These are phyloP conservation scores for Melangyna quadrimaculata DNA, from an alignment of 2,888 invertebrate genomes.

Conservation along the genomic window DNA sequence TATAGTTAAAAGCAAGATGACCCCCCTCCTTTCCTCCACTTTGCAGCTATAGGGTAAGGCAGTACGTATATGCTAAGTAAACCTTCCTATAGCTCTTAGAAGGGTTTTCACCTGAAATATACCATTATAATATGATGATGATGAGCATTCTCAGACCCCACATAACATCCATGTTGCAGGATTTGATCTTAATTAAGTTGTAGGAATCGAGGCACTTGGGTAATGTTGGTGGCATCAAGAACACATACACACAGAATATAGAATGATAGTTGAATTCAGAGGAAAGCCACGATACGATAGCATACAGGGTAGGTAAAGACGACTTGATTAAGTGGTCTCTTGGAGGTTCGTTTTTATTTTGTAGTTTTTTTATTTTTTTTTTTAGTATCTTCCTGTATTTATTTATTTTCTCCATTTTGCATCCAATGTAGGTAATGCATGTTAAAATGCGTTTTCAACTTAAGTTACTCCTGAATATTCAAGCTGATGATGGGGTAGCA, in stretches of 20 bases:
- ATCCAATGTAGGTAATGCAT: slow-evolving; percentile 43
- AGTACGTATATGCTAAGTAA: slow-evolving; percentile 52
- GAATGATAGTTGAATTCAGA: slow-evolving; percentile 23
- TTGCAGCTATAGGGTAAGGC: background rate
- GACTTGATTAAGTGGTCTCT: slow-evolving; percentile 65
- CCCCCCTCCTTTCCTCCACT: background rate
- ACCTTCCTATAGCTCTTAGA: slow-evolving; percentile 27
- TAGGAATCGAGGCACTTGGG: slow-evolving; percentile 53
- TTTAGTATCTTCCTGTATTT: background rate
- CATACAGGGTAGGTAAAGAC: slow-evolving; percentile 7
- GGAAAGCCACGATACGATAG: slow-evolving; percentile 46
- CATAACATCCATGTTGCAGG: slow-evolving; percentile 25
- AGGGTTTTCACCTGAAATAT: slow-evolving; percentile 55
- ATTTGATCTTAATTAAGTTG: slow-evolving; percentile 69
- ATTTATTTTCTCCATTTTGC: slow-evolving; percentile 17
- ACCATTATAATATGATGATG: background rate
- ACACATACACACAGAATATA: background rate
- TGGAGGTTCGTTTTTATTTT: slow-evolving; percentile 24
- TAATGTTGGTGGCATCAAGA: slow-evolving; percentile 3
- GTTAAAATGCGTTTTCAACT: slow-evolving; percentile 67
- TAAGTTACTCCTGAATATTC: slow-evolving; percentile 63
- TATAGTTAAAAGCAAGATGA: slow-evolving; percentile 30
- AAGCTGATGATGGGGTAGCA: slow-evolving; percentile 22
- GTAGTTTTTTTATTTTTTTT: slow-evolving; percentile 3
- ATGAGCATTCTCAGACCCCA: slow-evolving; percentile 15